Base-by-base conservation (phyloP, 2,888 invertebrate genomes). In the Idaea biselata region DNA sequence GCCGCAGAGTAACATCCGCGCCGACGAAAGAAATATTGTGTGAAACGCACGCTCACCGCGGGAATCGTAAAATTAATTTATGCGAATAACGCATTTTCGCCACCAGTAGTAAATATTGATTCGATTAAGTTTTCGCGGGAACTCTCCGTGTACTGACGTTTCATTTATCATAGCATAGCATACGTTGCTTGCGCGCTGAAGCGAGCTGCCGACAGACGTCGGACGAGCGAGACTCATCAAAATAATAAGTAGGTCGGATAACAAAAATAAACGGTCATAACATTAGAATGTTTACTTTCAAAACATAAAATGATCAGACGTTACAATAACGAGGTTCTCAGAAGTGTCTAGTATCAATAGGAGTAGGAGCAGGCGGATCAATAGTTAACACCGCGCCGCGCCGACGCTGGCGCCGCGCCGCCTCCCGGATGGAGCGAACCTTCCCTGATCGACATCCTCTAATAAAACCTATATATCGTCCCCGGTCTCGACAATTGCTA, bases 1-100 rank as follows among this genome's bases (percentile, higher is more conserved):
- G 87, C 85, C 85, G 82, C 86, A 80, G 76, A 84, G 87, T 83
- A 83, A 84, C 85, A 84, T 84, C 82, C 84, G 82, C 76, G 81
- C 74, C 80, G 77, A 73, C 75, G 83, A 88, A 87, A 87, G 82
- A 88, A 85, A 81, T 80, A 82, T 72, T 77, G 80, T 80, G 81
- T 76, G 78, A 80, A 82, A 80, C 76, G 73, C 76, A 66, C 73
- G 76, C 72, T 76, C 72, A 70, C 72, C 71, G 73, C 75, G 76
- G 70, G 70, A 70, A 73, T 78, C 80, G 79, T 81, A 78, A 81
- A 81, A 71, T 75, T 73, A 76, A 81, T 82, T 80, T 82, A 81
- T 78, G 74, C 72, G 70, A 73, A 70, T 64, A 74, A 72, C 71
- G 68, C 71, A 70, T 74, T 73, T 74, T 74, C 71, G 74, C 67